Conservation (phyloP, 2,113 vertebrate genomes). For the Prionailurus viverrinus region DNA sequence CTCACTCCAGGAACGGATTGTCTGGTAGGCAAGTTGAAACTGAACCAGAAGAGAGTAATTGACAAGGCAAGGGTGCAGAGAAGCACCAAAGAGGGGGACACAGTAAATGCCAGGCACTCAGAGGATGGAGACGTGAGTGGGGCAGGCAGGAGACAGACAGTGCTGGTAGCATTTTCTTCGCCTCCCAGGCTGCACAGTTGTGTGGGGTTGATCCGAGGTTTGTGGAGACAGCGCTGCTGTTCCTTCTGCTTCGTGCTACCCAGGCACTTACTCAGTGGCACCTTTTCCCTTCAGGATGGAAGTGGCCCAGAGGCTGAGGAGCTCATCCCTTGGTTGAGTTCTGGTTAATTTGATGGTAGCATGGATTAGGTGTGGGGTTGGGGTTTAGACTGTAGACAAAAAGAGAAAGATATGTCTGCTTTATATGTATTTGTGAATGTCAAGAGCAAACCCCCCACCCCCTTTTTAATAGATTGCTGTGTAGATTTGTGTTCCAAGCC, state of each 20-base stretch:
- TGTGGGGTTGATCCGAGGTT: neutral
- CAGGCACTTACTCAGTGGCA: neutral
- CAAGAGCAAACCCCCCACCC: neutral
- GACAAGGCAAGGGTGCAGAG: neutral
- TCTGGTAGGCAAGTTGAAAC: neutral
- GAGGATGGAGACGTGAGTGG: neutral
- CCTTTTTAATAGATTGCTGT: neutral
- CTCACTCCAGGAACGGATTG: neutral
- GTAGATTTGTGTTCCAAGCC: neutral
- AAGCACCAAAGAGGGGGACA: neutral
- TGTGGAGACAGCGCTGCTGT: neutral
- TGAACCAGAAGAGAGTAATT: neutral
- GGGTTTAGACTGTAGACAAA: neutral
- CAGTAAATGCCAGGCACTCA: neutral
- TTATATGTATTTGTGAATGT: neutral
- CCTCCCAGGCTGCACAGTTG: neutral
- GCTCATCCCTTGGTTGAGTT: neutral
- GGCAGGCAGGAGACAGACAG: neutral
- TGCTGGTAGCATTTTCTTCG: neutral
- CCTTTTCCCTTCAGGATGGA: neutral
- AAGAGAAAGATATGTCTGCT: neutral
- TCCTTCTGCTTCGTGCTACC: neutral
- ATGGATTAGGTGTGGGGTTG: neutral
- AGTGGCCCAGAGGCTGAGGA: neutral
- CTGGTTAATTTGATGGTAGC: neutral